phyloP scores from a whole-genome alignment of 2,888 invertebrate genomes.

The Zele albiditarsus region DNA sequence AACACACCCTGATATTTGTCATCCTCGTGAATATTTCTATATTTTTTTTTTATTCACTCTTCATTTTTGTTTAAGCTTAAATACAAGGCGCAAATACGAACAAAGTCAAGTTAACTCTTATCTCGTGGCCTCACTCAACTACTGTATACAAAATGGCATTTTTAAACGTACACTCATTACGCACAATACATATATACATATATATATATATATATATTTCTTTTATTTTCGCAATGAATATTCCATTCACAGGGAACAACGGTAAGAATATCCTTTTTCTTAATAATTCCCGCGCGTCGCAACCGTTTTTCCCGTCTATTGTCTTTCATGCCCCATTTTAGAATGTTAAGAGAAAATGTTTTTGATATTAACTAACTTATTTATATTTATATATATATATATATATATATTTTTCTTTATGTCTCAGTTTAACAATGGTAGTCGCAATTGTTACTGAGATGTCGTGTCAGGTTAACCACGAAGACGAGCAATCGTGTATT shows the following conservation, averaged over 20 bases:
- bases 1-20: neutral
- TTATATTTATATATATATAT: neutral
- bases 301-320: neutral
- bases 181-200: neutral
- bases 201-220: neutral
- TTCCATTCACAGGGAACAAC: constrained; percentile 9
- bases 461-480: constrained; percentile 7
- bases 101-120: constrained; percentile 7
- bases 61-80: neutral
- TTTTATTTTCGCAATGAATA: constrained; percentile 6
- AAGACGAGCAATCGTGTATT: neutral
- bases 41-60: neutral
- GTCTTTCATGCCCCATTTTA: constrained; percentile 4
- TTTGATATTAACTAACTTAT: constrained; percentile 13
- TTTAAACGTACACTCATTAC: neutral
- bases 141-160: neutral
- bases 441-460: constrained; percentile 1
- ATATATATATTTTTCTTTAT: neutral
- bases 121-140: neutral
- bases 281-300: constrained; percentile 9
- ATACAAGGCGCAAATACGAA: neutral
- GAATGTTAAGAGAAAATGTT: constrained; percentile 9
- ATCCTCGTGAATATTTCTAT: neutral
- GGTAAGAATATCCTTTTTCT: constrained; percentile 1
- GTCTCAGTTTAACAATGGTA: neutral